A percentile compares a stretch with the other conserved stretches of the same genome.
Evolutionary conservation across 2,888 invertebrate species (phyloP).

Genomic region (Fragum fragum): DNA sequence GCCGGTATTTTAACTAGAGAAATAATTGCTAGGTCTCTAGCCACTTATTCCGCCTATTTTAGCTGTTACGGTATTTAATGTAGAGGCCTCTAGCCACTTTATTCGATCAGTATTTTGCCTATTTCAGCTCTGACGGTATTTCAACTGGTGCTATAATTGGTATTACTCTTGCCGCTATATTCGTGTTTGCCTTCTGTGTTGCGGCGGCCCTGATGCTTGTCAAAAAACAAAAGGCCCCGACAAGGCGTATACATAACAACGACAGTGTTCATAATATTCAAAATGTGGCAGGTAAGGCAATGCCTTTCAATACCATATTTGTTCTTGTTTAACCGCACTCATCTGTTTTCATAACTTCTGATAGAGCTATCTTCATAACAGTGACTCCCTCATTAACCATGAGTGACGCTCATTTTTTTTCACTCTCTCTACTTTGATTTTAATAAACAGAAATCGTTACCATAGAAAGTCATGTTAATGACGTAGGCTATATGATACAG

Average conservation of each 20-base stretch:
- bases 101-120: background rate
- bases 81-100: conserved; percentile 9
- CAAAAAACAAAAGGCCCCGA: conserved; percentile 15
- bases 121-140: conserved; percentile 21
- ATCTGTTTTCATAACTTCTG: no score
- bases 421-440: no score
- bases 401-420: no score
- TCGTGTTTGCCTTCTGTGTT: conserved; percentile 10
- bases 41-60: background rate
- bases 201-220: background rate
- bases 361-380: no score
- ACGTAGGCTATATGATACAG: no score
- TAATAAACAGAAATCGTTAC: no score
- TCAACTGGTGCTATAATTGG: conserved; percentile 28
- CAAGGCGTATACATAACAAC: background rate
- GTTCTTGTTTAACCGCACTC: no score
- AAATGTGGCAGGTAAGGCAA: conserved; percentile 1
- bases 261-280: conserved; percentile 7
- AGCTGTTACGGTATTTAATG: conserved; percentile 9
- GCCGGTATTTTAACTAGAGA: conserved; percentile 12
- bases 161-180: conserved; percentile 20
- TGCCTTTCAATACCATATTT: no score
- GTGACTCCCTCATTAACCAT: no score
- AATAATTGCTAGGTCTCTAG: conserved; percentile 19
- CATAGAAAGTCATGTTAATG: no score